Base-by-base conservation (phyloP, 2,113 vertebrate species). In the Sebastes fasciatus region DNA sequence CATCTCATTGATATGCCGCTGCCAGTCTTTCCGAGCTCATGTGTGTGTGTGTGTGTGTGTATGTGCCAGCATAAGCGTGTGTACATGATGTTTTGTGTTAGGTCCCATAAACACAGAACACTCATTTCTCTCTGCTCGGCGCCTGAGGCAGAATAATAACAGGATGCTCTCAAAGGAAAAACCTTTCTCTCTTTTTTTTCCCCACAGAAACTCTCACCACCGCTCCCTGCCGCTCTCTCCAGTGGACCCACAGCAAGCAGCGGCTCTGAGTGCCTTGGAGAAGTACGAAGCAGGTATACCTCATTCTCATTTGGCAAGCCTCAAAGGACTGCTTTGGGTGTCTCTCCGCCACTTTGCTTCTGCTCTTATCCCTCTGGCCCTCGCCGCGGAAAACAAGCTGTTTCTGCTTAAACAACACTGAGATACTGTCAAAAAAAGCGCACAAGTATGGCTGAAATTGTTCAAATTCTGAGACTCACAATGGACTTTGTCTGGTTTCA, bases 71-170 rank as follows among this genome's bases (percentile, higher is more conserved):
- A 40, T 66, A 57, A 74, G n/a, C 12, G 55, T 60, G 73, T 68
- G 74, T 71, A 85, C 85, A 82, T 77, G 71, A 82, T 84, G 82
- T 81, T 88, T 88, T 79, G 80, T 89, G 90, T 90, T 89, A 66
- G 82, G 75, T 87, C 87, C 79, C 77, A 82, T 90, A 86, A 89
- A 92, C 89, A 88, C 88, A 75, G 86, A 91, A 88, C 78, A 65
- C 77, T 86, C 82, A 83, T 91, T 89, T 89, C 80, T 84, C 75
- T 84, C 77, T 64, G 77, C 83, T 88, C 60, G 8, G 77, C 49
- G 86, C 91, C 90, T 34, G 66, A 91, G 90, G 93, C 86, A 67
- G 78, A 90, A 93, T 91, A 92, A 89, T 82, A 93, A 90, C 70
- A 89, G 77, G 68, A 88, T 84, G 57, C 77, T 91, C 92, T 92